Evolutionary conservation across 2,888 invertebrate species (phyloP).

Genomic region (Oxycera nigricornis): DNA sequence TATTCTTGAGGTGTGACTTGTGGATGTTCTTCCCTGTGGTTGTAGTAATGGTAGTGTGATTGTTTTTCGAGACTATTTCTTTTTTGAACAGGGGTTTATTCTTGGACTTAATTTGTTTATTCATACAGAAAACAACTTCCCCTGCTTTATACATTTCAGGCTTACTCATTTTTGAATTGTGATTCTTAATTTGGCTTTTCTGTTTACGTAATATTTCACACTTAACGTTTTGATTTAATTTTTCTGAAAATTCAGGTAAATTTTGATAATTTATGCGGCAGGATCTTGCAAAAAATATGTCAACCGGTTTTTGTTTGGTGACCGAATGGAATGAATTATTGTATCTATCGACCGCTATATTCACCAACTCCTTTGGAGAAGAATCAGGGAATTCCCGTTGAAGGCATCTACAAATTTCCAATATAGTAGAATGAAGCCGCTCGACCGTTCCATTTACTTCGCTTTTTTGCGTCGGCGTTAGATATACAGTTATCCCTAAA

Average conservation of each 20-base stretch:
- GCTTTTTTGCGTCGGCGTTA: conserved; percentile 44
- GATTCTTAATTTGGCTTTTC: background rate
- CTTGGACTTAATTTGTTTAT: background rate
- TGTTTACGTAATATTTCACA: background rate
- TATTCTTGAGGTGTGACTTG: background rate
- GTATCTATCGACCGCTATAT: too few species aligned
- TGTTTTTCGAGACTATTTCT: background rate
- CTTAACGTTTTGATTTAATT: too few species aligned
- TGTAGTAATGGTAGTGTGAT: background rate
- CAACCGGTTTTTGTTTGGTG: conserved; percentile 42
- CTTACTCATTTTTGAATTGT: background rate
- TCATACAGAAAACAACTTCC: background rate
- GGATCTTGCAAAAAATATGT: conserved; percentile 45
- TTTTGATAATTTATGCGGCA: conserved; percentile 32
- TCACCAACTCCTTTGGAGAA: too few species aligned
- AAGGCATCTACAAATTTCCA: conserved; percentile 47
- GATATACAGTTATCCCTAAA: conserved; percentile 34
- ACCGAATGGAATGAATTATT: conserved; percentile 48
- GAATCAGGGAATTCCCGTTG: conserved; percentile 40
- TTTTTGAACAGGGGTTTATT: background rate
- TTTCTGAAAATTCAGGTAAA: background rate
- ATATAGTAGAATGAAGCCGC: conserved; percentile 45
- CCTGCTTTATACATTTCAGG: background rate
- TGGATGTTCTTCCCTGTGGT: background rate
- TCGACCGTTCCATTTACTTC: conserved; percentile 48